A percentile compares a stretch with the other conserved stretches of the same genome.
Conservation (phyloP, 2,888 invertebrate species). For the Itoplectis maculator region DNA sequence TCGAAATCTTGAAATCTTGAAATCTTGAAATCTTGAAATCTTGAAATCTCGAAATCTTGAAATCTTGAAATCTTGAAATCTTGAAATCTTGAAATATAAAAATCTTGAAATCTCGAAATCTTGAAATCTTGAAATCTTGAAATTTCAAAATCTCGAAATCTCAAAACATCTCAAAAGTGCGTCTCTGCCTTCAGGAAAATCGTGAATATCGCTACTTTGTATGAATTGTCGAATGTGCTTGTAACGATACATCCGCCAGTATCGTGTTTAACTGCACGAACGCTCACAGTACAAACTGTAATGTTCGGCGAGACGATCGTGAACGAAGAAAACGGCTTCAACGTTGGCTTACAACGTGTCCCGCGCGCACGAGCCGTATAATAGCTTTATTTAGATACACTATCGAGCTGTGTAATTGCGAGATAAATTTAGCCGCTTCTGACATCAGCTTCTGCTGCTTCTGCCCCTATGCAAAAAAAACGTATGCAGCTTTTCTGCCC, state of each 20-base stretch:
- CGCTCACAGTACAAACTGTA: conserved; percentile 14
- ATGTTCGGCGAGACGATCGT: conserved; percentile 1
- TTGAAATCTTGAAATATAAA: too few relatives aligned
- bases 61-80: too few relatives aligned
- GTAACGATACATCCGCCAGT: not conserved
- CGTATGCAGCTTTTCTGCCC: conserved; percentile 5
- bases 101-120: too few relatives aligned
- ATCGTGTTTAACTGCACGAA: not conserved
- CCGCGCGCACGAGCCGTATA: conserved; percentile 65
- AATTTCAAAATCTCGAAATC: too few relatives aligned
- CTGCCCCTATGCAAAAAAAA: not conserved
- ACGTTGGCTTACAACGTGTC: conserved; percentile 63
- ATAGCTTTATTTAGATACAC: conserved; percentile 78
- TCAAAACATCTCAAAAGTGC: too few relatives aligned
- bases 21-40: too few relatives aligned
- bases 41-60: too few relatives aligned
- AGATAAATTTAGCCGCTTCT: conserved; percentile 64
- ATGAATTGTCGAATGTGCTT: not conserved
- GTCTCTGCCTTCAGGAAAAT: not conserved
- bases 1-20: too few relatives aligned
- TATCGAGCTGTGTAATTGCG: conserved; percentile 76
- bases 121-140: too few relatives aligned
- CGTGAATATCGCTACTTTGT: not conserved
- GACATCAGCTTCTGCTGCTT: conserved; percentile 12
- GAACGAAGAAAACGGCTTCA: not conserved